These are phyloP conservation scores for Scomber scombrus DNA, from an alignment of 2,113 vertebrate species.

Conservation along the genomic window DNA sequence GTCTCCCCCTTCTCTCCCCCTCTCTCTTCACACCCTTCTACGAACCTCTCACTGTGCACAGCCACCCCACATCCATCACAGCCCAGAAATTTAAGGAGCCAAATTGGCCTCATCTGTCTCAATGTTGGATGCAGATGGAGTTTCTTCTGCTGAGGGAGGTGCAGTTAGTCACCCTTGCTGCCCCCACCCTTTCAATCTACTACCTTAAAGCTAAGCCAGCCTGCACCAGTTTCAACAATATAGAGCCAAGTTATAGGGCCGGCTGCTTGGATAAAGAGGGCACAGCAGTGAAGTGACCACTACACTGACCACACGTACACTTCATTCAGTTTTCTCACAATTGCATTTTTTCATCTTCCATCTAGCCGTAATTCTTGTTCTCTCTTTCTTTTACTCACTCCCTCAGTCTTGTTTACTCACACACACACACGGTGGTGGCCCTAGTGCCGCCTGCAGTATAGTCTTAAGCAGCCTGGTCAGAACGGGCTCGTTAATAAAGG, in stretches of 20 bases:
- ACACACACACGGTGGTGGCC: slow-evolving; percentile 52
- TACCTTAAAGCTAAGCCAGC: slow-evolving; percentile 62
- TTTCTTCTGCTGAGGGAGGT: slow-evolving; percentile 97
- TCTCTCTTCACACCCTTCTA: slow-evolving; percentile 89
- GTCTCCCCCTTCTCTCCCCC: slow-evolving; percentile 86
- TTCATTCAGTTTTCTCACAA: slow-evolving; percentile 67
- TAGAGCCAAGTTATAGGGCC: slow-evolving; percentile 45
- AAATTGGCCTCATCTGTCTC: slow-evolving; percentile 99
- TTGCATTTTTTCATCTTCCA: slow-evolving; percentile 64
- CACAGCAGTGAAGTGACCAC: slow-evolving; percentile 74
- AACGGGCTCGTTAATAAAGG: slow-evolving; percentile 83
- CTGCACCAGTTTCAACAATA: slow-evolving; percentile 37
- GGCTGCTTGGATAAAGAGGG: slow-evolving; percentile 66
- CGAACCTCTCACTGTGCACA: slow-evolving; percentile 89
- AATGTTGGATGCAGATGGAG: slow-evolving; percentile 99
- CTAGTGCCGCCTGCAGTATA: slow-evolving; percentile 48
- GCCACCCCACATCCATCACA: slow-evolving; percentile 98
- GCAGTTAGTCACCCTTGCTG: slow-evolving; percentile 96
- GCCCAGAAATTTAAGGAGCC: slow-evolving; percentile 98
- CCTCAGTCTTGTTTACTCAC: slow-evolving; percentile 46
- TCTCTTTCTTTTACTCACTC: slow-evolving; percentile 47
- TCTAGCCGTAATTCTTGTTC: slow-evolving; percentile 35
- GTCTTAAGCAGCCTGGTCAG: slow-evolving; percentile 67
- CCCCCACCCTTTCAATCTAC: slow-evolving; percentile 85
- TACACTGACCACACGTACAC: slow-evolving; percentile 73